A percentile compares a stretch with the other conserved stretches of the same genome.
Conservation (phyloP, 2,113 vertebrate species). For the Platysternon megacephalum region DNA sequence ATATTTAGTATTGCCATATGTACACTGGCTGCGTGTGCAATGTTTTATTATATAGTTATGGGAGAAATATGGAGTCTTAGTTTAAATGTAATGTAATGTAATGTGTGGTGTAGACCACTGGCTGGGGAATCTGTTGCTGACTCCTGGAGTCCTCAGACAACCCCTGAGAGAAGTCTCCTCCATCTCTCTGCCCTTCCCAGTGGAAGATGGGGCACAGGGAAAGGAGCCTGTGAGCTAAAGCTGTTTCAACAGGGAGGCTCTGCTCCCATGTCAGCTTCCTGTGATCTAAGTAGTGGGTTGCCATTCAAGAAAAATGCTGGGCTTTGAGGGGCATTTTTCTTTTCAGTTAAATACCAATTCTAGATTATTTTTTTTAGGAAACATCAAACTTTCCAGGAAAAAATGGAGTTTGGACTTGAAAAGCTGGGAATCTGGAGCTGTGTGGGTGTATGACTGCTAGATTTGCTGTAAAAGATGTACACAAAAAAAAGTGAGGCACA, state of each 20-base stretch:
- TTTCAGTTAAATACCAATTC: background rate
- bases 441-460: background rate
- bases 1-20: background rate
- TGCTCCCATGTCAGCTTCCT: background rate
- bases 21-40: background rate
- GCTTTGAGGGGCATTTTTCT: background rate
- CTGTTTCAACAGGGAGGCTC: background rate
- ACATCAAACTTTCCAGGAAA: background rate
- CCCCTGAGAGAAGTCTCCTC: background rate
- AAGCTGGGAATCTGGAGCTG: background rate
- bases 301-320: background rate
- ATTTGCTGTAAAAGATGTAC: background rate
- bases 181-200: background rate
- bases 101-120: background rate
- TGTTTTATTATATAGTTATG: background rate
- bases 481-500: background rate
- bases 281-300: background rate
- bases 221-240: background rate
- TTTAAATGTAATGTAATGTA: too few relatives aligned
- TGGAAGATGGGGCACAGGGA: background rate
- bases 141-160: background rate
- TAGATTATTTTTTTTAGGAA: fast-evolving
- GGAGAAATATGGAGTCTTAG: background rate
- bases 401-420: background rate
- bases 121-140: background rate